These are phyloP conservation scores for Gymnarchus niloticus DNA, from an alignment of 2,113 vertebrate genomes.

Conservation along the genomic window DNA sequence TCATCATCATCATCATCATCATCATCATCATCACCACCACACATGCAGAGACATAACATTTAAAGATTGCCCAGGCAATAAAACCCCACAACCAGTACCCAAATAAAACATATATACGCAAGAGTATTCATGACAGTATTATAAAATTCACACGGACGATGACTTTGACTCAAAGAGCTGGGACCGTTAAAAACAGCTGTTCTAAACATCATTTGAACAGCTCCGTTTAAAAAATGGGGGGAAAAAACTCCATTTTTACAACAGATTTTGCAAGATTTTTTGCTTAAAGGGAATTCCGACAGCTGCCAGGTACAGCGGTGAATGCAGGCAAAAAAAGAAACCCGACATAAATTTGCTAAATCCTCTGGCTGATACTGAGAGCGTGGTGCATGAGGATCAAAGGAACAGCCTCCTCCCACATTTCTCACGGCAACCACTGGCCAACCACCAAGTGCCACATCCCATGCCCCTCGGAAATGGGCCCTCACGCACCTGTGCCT, in stretches of 20 bases:
- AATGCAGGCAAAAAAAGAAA: conserved; percentile 4
- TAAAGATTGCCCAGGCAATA: neutral
- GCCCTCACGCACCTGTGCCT: neutral
- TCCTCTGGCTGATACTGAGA: conserved; percentile 5
- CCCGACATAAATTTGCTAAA: neutral
- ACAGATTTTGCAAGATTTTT: neutral
- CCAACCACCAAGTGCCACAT: neutral
- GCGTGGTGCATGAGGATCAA: conserved; percentile 22
- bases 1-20: neutral
- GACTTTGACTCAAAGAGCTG: neutral
- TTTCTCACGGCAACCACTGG: neutral
- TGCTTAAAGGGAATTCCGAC: conserved; percentile 6
- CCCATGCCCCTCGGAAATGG: neutral
- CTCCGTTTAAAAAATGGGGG: neutral
- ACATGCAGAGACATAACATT: conserved; percentile 3
- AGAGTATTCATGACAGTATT: neutral
- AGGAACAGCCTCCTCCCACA: neutral
- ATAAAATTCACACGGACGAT: conserved; percentile 8
- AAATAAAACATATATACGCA: neutral
- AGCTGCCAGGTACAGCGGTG: neutral
- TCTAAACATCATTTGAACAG: neutral
- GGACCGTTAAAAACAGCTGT: neutral
- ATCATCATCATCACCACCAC: neutral
- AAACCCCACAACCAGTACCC: neutral
- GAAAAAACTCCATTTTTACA: conserved; percentile 1